A percentile compares a stretch with the other conserved stretches of the same genome.
phyloP scores from a whole-genome alignment of 2,888 invertebrate species.

The Limnephilus marmoratus region DNA sequence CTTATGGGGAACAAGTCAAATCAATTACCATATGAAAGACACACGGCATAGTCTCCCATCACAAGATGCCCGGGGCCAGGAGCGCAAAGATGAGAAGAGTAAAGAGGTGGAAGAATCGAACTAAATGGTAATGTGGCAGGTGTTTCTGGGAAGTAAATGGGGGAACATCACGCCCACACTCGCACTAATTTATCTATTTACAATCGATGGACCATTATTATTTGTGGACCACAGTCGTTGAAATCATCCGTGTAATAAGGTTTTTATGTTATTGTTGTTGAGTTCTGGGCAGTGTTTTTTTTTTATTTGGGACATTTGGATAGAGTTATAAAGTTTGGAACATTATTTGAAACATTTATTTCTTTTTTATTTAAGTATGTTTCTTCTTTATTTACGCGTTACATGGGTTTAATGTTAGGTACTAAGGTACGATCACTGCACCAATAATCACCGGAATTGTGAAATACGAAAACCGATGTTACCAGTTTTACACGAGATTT shows the following conservation, averaged over 20 bases:
- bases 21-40: conserved; percentile 63
- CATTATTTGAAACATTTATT: not conserved
- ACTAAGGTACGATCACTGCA: not conserved
- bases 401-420: not conserved
- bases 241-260: not conserved
- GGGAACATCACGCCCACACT: conserved; percentile 29
- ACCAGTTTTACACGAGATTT: no score
- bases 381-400: not conserved
- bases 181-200: conserved; percentile 49
- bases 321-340: not conserved
- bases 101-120: not conserved
- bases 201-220: conserved; percentile 38
- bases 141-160: conserved; percentile 14
- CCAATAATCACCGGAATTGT: no score
- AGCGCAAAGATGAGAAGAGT: not conserved
- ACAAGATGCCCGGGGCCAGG: not conserved
- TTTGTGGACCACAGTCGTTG: conserved; percentile 40
- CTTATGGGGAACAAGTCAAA: conserved; percentile 57
- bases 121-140: not conserved
- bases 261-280: not conserved
- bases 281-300: not conserved
- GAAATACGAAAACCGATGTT: no score
- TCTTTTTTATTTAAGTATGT: not conserved
- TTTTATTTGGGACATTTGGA: not conserved
- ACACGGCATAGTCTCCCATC: conserved; percentile 11